phyloP scores from a whole-genome alignment of 2,797 vertebrate genomes.

The Lerista edwardsae region DNA sequence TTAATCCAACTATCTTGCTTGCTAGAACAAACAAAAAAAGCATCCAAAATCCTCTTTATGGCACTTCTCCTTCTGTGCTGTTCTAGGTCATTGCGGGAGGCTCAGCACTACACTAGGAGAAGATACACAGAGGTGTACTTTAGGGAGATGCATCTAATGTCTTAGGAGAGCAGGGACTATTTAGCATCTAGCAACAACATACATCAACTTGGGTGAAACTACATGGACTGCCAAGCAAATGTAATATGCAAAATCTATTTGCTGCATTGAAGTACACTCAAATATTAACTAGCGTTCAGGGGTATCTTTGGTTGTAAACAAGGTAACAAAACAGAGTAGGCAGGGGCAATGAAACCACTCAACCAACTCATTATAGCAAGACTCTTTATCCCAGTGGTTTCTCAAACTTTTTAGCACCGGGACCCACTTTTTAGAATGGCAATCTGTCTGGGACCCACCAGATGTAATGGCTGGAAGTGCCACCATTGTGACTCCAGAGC shows the following conservation, averaged over 20 bases:
- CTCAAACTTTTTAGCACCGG: no score
- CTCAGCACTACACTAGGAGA: neutral
- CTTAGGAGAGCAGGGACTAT: neutral
- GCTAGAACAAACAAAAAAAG: neutral
- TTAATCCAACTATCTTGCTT: neutral
- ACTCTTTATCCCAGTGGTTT: neutral
- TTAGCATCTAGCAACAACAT: neutral
- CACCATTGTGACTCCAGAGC: no score
- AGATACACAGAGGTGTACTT: neutral
- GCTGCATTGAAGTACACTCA: neutral
- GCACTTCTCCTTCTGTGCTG: neutral
- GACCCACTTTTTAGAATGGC: no score
- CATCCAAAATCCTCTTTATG: neutral
- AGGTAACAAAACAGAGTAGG: neutral
- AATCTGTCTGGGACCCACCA: no score
- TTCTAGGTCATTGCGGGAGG: neutral
- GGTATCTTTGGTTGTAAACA: neutral
- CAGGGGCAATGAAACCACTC: neutral
- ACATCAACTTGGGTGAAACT: neutral
- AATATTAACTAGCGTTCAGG: neutral
- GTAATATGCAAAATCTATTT: rapidly evolving
- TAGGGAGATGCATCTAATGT: neutral
- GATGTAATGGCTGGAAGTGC: no score
- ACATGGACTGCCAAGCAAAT: neutral
- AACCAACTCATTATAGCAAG: neutral